Base-by-base conservation (phyloP, 1,140 invertebrate genomes). In the Apis cerana region DNA sequence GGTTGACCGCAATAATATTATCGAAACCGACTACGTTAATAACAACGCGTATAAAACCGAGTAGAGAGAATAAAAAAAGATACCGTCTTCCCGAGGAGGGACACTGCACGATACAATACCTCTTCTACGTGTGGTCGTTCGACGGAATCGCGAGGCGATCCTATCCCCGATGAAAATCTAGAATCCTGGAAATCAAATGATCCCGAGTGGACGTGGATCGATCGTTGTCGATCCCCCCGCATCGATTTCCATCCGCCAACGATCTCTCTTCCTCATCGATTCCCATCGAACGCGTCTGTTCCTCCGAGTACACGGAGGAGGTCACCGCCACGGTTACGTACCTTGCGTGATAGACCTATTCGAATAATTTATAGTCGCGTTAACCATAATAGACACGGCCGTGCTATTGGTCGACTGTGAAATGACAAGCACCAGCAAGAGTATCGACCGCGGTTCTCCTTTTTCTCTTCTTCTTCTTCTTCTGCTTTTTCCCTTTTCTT, bases 281-380 rank as follows among this genome's bases (percentile, higher is more conserved):
- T 75, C 72, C 43, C 50, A 54, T 27, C 23, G 50, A 64, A 8
- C 11, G 64, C n/a, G 71, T 15, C 21, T 54, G 75, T 43, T 27
- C 27, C 23, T 56, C 10, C 54, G 21, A 5, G 21, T 75, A 68
- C 56, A 52, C 48, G 65, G 75, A 75, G 62, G 75, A 83, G 76
- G 76, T 70, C 82, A 72, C 58, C 79, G 7, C 13, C 64, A 13
- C 50, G 17, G 12, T 23, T 23, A 67, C 43, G 80, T 74, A 67
- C 69, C 23, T 62, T 56, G 43, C 80, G 80, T 80, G 87, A 87
- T 90, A 90, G 88, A 90, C 89, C 82, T 84, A 85, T 89, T 68
- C 52, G 70, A 87, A 86, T 90, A 90, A 90, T 76, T 87, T 77
- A 86, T 88, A 68, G 80, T 81, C 75, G 80, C 59, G 80, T 88